These are phyloP conservation scores for Sciurus niger DNA, from an alignment of 2,113 vertebrate genomes.

Conservation along the genomic window DNA sequence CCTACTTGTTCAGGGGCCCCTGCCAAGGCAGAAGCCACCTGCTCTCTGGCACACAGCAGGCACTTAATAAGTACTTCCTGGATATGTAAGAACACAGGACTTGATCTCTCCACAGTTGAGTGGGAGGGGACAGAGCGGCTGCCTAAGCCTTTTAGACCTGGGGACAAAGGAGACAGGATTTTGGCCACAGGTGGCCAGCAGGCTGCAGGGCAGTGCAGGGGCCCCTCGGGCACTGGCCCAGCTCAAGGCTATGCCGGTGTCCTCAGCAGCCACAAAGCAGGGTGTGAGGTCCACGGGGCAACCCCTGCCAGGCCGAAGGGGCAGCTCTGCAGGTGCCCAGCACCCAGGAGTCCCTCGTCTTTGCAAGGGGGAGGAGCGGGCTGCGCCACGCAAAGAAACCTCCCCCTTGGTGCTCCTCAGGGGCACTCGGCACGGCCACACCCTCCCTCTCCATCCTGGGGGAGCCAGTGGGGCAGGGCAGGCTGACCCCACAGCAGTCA, in stretches of 20 bases:
- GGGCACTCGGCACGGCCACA: no score
- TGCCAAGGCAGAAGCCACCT: background rate
- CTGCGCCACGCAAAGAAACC: background rate
- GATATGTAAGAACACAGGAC: fast-evolving
- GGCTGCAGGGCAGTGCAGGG: background rate
- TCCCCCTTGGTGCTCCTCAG: background rate
- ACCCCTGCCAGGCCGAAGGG: background rate
- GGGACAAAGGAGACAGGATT: background rate
- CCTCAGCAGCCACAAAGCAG: fast-evolving
- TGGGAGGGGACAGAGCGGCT: fast-evolving
- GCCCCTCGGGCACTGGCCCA: background rate
- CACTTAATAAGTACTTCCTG: background rate
- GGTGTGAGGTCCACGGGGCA: background rate
- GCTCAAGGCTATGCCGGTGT: background rate
- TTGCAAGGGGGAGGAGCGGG: background rate
- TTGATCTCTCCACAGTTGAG: background rate
- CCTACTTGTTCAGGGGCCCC: background rate
- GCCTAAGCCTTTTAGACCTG: background rate
- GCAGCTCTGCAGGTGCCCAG: background rate
- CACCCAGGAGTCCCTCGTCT: fast-evolving
- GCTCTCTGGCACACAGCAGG: background rate
- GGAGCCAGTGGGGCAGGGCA: background rate
- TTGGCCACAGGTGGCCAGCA: fast-evolving
- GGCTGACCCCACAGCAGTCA: background rate
- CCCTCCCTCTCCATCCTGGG: background rate